Evolutionary conservation across 2,797 vertebrate species (phyloP).

Genomic region (Cynopterus sphinx): DNA sequence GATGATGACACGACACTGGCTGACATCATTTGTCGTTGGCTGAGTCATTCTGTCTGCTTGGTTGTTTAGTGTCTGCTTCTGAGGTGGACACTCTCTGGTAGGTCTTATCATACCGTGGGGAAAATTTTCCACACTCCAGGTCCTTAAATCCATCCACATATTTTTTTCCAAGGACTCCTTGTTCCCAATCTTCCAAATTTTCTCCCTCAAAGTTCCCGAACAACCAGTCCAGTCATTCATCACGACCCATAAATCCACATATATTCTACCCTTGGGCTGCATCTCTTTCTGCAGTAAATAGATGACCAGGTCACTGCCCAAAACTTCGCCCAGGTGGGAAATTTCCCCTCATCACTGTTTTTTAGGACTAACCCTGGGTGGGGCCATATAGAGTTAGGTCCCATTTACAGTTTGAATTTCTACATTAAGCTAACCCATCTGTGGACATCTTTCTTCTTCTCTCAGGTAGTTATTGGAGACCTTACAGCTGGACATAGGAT

Average conservation of each 20-base stretch:
- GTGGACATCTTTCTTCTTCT: background rate
- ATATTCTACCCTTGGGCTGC: background rate
- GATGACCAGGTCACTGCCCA: background rate
- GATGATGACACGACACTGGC: accelerated
- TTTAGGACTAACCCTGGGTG: background rate
- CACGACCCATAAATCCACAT: background rate
- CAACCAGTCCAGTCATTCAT: background rate
- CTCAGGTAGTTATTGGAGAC: background rate
- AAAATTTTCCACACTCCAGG: background rate
- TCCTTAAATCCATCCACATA: background rate
- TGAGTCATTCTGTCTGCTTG: background rate
- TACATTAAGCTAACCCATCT: background rate
- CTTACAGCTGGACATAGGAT: background rate
- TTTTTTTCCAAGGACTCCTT: background rate
- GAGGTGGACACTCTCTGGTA: background rate
- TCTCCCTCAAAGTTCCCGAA: background rate
- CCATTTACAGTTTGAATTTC: accelerated
- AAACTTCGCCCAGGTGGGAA: no score
- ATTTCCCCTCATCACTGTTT: no score
- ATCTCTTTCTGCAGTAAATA: background rate
- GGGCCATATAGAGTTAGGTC: accelerated
- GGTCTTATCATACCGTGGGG: background rate
- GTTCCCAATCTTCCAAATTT: background rate
- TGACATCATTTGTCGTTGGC: background rate
- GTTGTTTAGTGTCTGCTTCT: background rate